Percentiles rank a stretch among this genome's conserved stretches.
phyloP scores from a whole-genome alignment of 2,797 vertebrate species.

The Todus mexicanus region DNA sequence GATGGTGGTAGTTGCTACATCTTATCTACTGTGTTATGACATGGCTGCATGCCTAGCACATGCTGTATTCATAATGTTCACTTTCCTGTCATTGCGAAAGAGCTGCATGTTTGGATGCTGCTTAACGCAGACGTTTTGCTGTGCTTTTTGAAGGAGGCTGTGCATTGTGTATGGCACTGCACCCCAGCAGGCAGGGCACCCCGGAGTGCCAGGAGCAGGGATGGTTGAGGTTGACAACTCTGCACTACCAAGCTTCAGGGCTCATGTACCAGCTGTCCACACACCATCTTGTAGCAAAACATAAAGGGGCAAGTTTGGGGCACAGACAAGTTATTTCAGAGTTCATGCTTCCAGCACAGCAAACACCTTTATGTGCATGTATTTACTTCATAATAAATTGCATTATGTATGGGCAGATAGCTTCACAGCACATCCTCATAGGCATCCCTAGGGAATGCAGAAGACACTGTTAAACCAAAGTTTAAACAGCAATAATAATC shows the following conservation, averaged over 20 bases:
- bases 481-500: neutral
- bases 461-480: neutral
- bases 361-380: neutral
- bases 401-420: neutral
- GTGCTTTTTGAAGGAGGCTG: neutral
- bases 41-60: neutral
- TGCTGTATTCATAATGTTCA: neutral
- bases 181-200: neutral
- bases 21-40: neutral
- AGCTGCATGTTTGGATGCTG: neutral
- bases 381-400: rapidly evolving
- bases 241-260: neutral
- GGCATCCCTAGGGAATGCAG: neutral
- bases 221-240: neutral
- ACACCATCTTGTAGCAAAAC: conserved; percentile 41
- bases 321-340: neutral
- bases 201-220: neutral
- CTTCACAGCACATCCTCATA: neutral
- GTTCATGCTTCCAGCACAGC: neutral
- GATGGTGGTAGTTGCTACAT: neutral
- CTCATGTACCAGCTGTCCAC: neutral
- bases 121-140: neutral
- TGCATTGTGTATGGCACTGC: neutral
- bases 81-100: neutral
- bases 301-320: neutral